phyloP scores from a whole-genome alignment of 2,113 vertebrate species.

The Mustelus asterias region DNA sequence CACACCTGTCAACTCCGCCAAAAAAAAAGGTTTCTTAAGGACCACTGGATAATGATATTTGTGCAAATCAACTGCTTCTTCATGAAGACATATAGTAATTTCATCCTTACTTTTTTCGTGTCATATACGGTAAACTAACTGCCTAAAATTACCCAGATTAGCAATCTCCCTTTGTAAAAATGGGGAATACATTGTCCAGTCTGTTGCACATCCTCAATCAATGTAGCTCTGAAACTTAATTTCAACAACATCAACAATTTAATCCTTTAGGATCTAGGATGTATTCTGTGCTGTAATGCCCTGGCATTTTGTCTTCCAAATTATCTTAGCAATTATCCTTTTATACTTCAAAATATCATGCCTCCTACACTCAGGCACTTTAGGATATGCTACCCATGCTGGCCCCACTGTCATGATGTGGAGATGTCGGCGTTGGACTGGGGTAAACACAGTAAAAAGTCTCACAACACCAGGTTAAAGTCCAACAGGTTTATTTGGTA shows the following conservation, averaged over 20 bases:
- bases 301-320: neutral
- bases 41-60: neutral
- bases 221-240: neutral
- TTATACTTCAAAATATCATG: neutral
- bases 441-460: too few species aligned
- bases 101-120: neutral
- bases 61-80: neutral
- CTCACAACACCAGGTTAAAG: too few species aligned
- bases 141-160: neutral
- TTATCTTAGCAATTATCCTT: neutral
- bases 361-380: neutral
- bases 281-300: neutral
- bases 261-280: neutral
- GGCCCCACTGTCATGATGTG: too few species aligned
- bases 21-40: neutral
- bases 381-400: neutral
- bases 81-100: conserved; percentile 11
- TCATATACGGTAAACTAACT: neutral
- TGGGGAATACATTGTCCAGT: neutral
- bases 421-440: too few species aligned
- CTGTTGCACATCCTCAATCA: neutral
- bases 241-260: neutral
- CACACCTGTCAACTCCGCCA: neutral
- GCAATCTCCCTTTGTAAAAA: neutral
- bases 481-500: too few species aligned